phyloP scores from a whole-genome alignment of 2,888 invertebrate species.

The Oeneis ivallda region DNA sequence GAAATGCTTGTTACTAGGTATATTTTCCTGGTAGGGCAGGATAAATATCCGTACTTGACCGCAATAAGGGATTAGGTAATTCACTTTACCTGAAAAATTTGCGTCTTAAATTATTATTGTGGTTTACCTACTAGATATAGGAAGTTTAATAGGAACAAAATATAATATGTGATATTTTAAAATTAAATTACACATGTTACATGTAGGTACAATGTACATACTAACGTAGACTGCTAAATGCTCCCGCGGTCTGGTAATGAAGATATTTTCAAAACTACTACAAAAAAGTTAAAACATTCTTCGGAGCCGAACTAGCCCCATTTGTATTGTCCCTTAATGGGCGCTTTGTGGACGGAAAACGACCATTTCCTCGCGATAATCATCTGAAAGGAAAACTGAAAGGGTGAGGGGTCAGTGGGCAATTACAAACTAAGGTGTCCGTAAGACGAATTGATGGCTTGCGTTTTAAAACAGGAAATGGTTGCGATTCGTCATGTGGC shows the following conservation, averaged over 20 bases:
- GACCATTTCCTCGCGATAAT: constrained; percentile 80
- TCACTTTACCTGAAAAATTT: constrained; percentile 25
- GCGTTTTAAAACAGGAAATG: constrained; percentile 50
- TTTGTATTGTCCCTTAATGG: constrained; percentile 78
- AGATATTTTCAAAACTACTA: constrained; percentile 28
- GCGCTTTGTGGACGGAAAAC: constrained; percentile 77
- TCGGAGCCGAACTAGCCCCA: constrained; percentile 60
- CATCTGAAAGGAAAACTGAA: constrained; percentile 78
- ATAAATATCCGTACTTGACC: constrained; percentile 22
- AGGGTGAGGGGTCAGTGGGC: constrained; percentile 68
- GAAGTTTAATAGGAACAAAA: too few relatives aligned
- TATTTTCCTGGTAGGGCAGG: constrained; percentile 32
- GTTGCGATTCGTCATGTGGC: constrained; percentile 17
- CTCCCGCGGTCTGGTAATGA: constrained; percentile 4
- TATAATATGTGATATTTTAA: too few relatives aligned
- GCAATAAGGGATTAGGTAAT: constrained; percentile 27
- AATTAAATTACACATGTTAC: too few relatives aligned
- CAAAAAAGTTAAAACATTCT: constrained; percentile 37
- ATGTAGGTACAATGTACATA: too few relatives aligned
- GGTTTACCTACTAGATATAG: too few relatives aligned
- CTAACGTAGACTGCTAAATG: too few relatives aligned
- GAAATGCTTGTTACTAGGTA: neutral
- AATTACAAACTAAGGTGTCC: constrained; percentile 66
- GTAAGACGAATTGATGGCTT: constrained; percentile 48
- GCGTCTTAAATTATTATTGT: constrained; percentile 4